Percentiles rank a stretch among this genome's conserved stretches.
Conservation (phyloP, 1,140 invertebrate genomes). For the Brachionus rotundiformis region DNA sequence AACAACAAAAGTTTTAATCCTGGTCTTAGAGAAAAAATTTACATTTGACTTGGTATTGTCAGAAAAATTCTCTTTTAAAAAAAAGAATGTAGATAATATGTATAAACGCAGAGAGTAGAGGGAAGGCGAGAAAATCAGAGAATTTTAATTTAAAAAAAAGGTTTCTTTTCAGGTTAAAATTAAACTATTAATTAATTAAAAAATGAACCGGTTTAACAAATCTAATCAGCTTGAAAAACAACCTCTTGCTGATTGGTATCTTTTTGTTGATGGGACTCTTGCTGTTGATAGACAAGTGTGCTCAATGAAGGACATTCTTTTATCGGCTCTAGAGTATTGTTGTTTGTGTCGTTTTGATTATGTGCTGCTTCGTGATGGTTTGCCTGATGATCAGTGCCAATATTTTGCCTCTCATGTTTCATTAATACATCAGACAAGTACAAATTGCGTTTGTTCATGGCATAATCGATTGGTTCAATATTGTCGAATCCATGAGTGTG, state of each 20-base stretch:
- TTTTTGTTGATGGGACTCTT: conserved; percentile 2
- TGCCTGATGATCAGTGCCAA: background rate
- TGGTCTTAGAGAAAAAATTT: background rate
- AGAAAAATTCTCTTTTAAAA: background rate
- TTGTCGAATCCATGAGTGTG: conserved; percentile 48
- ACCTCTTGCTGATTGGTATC: background rate
- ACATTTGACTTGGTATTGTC: background rate
- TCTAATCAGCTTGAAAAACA: conserved; percentile 25
- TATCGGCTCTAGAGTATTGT: conserved; percentile 31
- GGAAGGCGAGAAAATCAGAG: background rate
- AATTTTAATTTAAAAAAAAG: background rate
- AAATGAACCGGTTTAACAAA: background rate
- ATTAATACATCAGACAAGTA: conserved; percentile 47
- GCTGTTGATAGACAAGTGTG: conserved; percentile 22
- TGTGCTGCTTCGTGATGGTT: background rate
- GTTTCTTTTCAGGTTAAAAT: background rate
- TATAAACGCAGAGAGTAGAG: background rate
- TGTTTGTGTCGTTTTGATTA: background rate
- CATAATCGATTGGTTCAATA: conserved; percentile 42
- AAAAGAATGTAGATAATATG: background rate
- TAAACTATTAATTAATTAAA: conserved; percentile 5
- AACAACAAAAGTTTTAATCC: conserved; percentile 7
- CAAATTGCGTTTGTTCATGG: conserved; percentile 40
- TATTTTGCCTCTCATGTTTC: conserved; percentile 36
- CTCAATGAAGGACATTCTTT: conserved; percentile 37